phyloP scores from a whole-genome alignment of 2,797 vertebrate species.

The Spizella passerina region DNA sequence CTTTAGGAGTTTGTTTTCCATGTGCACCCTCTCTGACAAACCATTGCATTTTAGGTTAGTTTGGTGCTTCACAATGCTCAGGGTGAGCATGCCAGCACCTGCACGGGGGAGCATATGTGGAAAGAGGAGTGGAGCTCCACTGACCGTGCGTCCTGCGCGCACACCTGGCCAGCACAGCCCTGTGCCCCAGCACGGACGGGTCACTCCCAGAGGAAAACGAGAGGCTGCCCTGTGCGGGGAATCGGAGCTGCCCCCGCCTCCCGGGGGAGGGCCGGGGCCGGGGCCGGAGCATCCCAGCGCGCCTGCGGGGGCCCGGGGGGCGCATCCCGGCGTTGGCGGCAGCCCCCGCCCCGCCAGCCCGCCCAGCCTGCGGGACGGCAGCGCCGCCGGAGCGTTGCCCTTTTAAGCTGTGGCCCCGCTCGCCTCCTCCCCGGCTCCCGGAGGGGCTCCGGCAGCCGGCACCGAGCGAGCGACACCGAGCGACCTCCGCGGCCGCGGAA shows the following conservation, averaged over 20 bases:
- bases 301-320: background rate
- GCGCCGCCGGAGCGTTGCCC: slow-evolving; percentile 1
- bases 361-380: background rate
- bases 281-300: background rate
- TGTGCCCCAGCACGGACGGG: rapidly evolving
- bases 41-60: background rate
- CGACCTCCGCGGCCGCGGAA: background rate
- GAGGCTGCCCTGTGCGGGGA: background rate
- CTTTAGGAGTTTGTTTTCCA: background rate
- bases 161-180: background rate
- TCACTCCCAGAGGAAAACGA: rapidly evolving
- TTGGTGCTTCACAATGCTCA: background rate
- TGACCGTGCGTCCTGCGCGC: background rate
- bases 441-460: slow-evolving; percentile 24
- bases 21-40: background rate
- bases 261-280: background rate
- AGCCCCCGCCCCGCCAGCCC: background rate
- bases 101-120: rapidly evolving
- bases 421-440: slow-evolving; percentile 18
- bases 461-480: background rate
- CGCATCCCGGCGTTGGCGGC: background rate
- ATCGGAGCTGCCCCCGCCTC: background rate
- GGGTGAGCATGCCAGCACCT: background rate
- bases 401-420: slow-evolving; percentile 60
- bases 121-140: background rate